Percentiles rank a stretch among this genome's conserved stretches.
Conservation (phyloP, 2,113 vertebrate species). For the Galeopterus variegatus region DNA sequence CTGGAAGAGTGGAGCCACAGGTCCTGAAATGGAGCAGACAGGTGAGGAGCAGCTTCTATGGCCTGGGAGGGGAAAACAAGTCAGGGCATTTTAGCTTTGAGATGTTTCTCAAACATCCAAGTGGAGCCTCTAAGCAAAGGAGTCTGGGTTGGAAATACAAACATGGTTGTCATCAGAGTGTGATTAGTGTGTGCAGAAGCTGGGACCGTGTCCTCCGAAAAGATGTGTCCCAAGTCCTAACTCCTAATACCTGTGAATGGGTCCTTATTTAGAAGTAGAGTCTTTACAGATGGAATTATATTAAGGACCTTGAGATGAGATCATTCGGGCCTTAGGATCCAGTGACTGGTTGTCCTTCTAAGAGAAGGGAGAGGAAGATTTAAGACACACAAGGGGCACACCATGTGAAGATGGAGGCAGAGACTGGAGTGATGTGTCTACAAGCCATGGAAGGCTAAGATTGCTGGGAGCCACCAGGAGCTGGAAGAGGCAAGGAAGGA, state of each 20-base stretch:
- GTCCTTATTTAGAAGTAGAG: not conserved
- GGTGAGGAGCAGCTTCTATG: not conserved
- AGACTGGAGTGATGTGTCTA: too few relatives aligned
- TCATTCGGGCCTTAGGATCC: too few relatives aligned
- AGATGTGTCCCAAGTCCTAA: not conserved
- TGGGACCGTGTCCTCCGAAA: not conserved
- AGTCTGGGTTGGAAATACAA: not conserved
- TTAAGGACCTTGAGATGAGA: not conserved
- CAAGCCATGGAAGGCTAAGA: too few relatives aligned
- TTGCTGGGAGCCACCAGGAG: not conserved
- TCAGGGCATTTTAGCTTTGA: not conserved
- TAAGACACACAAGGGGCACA: too few relatives aligned
- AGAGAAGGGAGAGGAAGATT: not conserved
- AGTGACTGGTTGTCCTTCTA: too few relatives aligned
- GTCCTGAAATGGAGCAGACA: not conserved
- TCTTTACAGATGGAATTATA: not conserved
- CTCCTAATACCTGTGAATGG: not conserved
- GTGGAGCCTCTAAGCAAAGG: not conserved
- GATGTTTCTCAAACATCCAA: not conserved
- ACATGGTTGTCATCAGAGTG: not conserved
- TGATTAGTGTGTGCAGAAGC: accelerated
- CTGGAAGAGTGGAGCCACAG: not conserved
- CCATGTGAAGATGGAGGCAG: too few relatives aligned
- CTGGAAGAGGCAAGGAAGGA: too few relatives aligned
- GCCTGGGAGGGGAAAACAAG: constrained; percentile 23